Conservation (phyloP, 2,888 invertebrate species). For the Sinelater perroti region DNA sequence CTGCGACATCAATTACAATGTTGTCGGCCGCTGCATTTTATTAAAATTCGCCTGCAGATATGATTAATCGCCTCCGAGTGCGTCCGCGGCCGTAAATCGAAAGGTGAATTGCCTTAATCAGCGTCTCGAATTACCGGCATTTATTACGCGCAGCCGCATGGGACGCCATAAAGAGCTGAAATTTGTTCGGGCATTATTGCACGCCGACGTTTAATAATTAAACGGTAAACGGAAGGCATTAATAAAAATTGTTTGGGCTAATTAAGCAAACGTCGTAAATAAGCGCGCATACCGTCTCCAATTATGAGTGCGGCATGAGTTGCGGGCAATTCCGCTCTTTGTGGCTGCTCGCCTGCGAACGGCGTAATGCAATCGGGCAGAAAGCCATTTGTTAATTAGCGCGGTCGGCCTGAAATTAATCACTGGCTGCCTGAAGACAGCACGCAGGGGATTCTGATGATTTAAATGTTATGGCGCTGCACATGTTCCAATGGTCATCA, state of each 20-base stretch:
- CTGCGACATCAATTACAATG: too few relatives aligned
- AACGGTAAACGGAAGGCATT: neutral
- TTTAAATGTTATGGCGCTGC: conserved; percentile 1
- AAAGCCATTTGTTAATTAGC: conserved; percentile 8
- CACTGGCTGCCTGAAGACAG: neutral
- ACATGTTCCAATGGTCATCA: too few relatives aligned
- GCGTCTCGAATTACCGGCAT: neutral
- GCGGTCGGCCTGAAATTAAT: conserved; percentile 1
- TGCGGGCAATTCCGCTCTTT: too few relatives aligned
- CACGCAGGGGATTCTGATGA: neutral
- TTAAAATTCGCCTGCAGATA: neutral
- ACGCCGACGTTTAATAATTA: conserved; percentile 2
- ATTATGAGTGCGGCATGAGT: too few relatives aligned
- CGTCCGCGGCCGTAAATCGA: neutral
- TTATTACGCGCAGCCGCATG: neutral
- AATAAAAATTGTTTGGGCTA: conserved; percentile 6
- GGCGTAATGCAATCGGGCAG: neutral
- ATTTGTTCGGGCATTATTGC: conserved; percentile 2
- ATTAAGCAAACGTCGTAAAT: conserved; percentile 5
- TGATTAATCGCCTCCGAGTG: conserved; percentile 3
- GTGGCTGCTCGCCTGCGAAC: too few relatives aligned
- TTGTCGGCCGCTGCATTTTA: too few relatives aligned
- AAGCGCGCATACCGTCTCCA: neutral
- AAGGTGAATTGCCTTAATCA: conserved; percentile 6
- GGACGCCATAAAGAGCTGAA: neutral